Percentiles rank a stretch among this genome's conserved stretches.
Conservation (phyloP, 23 tunicate species). For the Ascidia mentula region DNA sequence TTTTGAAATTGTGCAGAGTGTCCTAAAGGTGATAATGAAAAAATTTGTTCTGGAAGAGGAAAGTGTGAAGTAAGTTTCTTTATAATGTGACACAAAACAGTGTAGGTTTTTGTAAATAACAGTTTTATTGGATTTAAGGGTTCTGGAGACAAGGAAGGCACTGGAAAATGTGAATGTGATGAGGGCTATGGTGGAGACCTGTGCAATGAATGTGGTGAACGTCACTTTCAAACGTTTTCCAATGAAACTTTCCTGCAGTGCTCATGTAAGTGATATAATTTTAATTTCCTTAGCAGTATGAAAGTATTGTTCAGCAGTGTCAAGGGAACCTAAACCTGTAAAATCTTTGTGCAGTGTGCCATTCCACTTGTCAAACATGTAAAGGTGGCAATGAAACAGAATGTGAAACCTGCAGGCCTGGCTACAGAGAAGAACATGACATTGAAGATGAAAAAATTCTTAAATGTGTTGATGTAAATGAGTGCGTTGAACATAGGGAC, state of each 20-base stretch:
- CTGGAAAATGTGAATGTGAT: slow-evolving; percentile 81
- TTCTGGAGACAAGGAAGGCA: slow-evolving; percentile 83
- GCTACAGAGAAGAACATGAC: slow-evolving; percentile 75
- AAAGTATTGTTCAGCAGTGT: background rate
- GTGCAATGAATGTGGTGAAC: slow-evolving; percentile 80
- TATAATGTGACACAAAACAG: background rate
- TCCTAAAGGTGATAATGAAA: slow-evolving; percentile 62
- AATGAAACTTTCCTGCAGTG: slow-evolving; percentile 86
- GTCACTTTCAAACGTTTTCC: slow-evolving; percentile 61
- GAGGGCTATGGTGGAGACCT: slow-evolving; percentile 82
- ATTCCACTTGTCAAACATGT: slow-evolving; percentile 79
- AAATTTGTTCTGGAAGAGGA: slow-evolving; percentile 87
- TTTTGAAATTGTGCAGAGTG: slow-evolving; percentile 38
- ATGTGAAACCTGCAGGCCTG: slow-evolving; percentile 68
- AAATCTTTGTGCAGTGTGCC: slow-evolving; percentile 64
- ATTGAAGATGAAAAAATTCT: slow-evolving; percentile 42
- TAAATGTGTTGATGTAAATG: slow-evolving; percentile 82
- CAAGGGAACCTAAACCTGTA: background rate
- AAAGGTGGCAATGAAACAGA: slow-evolving; percentile 77
- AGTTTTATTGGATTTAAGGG: slow-evolving; percentile 46
- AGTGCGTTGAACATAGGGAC: slow-evolving; percentile 83
- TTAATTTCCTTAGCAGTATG: background rate
- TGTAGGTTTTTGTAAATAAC: background rate
- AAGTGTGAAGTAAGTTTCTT: slow-evolving; percentile 59
- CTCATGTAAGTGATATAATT: slow-evolving; percentile 51